Evolutionary conservation across 2,113 vertebrate genomes (phyloP).

Genomic region (Paraplagusia blochii): DNA sequence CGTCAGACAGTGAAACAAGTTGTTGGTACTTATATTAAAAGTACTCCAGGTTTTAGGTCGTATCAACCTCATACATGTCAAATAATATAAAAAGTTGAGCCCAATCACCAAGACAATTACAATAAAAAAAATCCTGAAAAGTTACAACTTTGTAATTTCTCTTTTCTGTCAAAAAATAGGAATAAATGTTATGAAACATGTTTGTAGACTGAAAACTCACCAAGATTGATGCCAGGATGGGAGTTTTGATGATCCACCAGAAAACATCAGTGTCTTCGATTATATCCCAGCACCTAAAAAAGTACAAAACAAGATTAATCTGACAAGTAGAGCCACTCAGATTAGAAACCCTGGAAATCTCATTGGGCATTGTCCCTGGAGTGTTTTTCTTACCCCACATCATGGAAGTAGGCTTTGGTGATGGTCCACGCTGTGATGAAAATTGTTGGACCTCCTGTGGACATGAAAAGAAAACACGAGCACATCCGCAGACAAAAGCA

Average conservation of each 20-base stretch:
- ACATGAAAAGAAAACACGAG: neutral
- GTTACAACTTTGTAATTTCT: no score
- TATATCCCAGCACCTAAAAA: slow-evolving; percentile 89
- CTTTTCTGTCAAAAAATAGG: no score
- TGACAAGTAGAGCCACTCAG: slow-evolving; percentile 7
- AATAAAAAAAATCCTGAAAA: neutral
- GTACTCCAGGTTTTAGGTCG: slow-evolving; percentile 13
- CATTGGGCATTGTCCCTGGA: neutral
- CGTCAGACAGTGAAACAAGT: neutral
- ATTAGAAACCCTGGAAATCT: neutral
- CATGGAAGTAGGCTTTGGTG: slow-evolving; percentile 78
- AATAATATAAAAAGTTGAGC: neutral
- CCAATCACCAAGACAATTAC: slow-evolving; percentile 4
- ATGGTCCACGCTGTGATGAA: slow-evolving; percentile 89
- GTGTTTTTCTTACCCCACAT: slow-evolving; percentile 81
- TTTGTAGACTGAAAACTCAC: slow-evolving; percentile 72
- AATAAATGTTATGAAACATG: no score
- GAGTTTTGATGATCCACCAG: slow-evolving; percentile 97
- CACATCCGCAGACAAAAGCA: slow-evolving; percentile 4
- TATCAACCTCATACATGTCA: slow-evolving; percentile 2
- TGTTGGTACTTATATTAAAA: neutral
- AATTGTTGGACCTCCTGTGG: slow-evolving; percentile 82
- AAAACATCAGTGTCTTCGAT: slow-evolving; percentile 78
- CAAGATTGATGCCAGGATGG: slow-evolving; percentile 91
- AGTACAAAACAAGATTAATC: slow-evolving; percentile 8